These are phyloP conservation scores for Xiphophorus hellerii DNA, from an alignment of 2,113 vertebrate genomes.

Conservation along the genomic window DNA sequence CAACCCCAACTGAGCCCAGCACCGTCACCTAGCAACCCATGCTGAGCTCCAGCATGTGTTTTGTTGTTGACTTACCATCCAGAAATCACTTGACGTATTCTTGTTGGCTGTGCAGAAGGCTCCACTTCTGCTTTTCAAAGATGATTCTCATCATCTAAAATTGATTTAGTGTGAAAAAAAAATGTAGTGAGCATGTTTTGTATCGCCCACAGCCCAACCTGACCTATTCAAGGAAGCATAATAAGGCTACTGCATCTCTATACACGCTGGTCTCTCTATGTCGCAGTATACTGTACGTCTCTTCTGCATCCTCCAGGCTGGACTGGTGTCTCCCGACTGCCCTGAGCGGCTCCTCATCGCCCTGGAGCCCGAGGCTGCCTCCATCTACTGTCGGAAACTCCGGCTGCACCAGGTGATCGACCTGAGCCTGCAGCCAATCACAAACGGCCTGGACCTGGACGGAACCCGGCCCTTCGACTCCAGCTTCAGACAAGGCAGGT, in stretches of 20 bases:
- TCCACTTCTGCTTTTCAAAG: too few species aligned
- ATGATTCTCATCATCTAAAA: too few species aligned
- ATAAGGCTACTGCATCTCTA: not conserved
- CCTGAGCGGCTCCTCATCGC: constrained; percentile 94
- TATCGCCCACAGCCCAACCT: too few species aligned
- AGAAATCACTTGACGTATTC: too few species aligned
- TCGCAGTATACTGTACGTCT: not conserved
- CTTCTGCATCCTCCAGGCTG: constrained; percentile 80
- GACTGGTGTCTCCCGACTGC: constrained; percentile 85
- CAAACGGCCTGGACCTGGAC: constrained; percentile 77
- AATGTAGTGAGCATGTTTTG: too few species aligned
- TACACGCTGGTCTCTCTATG: not conserved
- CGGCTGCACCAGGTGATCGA: constrained; percentile 92
- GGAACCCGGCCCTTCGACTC: constrained; percentile 83
- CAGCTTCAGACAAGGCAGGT: constrained; percentile 92
- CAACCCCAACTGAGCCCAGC: too few species aligned
- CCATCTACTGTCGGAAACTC: constrained; percentile 95
- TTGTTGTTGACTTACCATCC: too few species aligned
- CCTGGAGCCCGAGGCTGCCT: constrained; percentile 93
- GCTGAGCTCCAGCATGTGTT: too few species aligned
- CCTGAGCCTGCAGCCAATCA: constrained; percentile 82
- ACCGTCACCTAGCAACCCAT: too few species aligned
- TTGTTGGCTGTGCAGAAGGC: too few species aligned
- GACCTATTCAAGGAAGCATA: too few species aligned
- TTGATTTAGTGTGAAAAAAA: too few species aligned